A percentile compares a stretch with the other conserved stretches of the same genome.
phyloP scores from a whole-genome alignment of 2,113 vertebrate genomes.

The Elanoides forficatus region DNA sequence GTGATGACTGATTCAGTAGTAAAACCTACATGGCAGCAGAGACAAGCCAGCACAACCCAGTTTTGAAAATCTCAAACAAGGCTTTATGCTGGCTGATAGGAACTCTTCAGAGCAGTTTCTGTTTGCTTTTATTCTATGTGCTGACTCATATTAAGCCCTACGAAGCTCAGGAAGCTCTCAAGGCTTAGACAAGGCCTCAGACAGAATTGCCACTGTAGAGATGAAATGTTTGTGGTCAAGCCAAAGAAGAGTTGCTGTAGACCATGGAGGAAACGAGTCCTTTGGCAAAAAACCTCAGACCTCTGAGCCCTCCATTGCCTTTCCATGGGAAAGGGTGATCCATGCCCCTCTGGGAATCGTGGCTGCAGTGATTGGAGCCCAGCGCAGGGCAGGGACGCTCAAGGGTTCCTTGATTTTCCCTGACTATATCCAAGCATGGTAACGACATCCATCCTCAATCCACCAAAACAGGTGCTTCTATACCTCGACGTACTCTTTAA shows the following conservation, averaged over 20 bases:
- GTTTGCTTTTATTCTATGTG: neutral
- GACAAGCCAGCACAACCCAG: neutral
- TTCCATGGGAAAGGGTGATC: neutral
- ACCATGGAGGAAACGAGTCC: neutral
- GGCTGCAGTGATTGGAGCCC: accelerated
- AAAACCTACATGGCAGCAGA: neutral
- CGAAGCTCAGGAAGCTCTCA: neutral
- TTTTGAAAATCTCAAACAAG: neutral
- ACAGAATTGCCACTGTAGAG: neutral
- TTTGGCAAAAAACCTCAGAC: neutral
- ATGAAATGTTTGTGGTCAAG: neutral
- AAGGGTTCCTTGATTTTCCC: neutral
- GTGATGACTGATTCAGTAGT: neutral
- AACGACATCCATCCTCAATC: neutral
- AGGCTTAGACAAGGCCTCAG: neutral
- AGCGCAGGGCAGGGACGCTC: neutral
- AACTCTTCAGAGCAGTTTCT: neutral
- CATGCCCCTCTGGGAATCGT: accelerated
- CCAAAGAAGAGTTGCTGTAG: neutral
- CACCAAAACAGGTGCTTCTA: neutral
- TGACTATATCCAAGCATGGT: neutral
- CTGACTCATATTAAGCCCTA: neutral
- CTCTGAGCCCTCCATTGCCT: neutral
- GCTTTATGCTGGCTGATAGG: neutral
- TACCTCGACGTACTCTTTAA: accelerated